Base-by-base conservation (phyloP, 2,113 vertebrate species). In the Blennius ocellaris region DNA sequence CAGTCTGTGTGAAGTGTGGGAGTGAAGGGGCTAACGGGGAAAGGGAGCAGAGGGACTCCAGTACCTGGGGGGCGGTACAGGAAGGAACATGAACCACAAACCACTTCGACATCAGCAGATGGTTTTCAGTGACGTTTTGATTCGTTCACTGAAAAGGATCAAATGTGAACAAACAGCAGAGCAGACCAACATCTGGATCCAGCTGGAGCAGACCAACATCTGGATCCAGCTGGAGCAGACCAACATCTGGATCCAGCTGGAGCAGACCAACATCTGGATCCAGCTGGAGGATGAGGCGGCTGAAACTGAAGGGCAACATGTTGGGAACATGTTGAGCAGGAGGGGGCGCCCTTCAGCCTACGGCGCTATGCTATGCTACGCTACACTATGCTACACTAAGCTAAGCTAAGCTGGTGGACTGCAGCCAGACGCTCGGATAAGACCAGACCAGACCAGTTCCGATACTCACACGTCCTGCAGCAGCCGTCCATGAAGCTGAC, bases 401-500 rank as follows among this genome's bases (percentile, higher is more conserved):
- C n/a, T n/a, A n/a, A n/a, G n/a, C n/a, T n/a, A n/a, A n/a, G n/a
- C n/a, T n/a, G n/a, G n/a, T n/a, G 2, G 8, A 73, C 63, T 62
- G 76, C 73, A n/a, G 76, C 73, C 41, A 30, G 21, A 53, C 49
- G 9, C 61, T 73, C 70, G 39, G 7, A 43, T 60, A n/a, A n/a
- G n/a, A n/a, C n/a, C n/a, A n/a, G n/a, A n/a, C n/a, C n/a, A n/a
- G n/a, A n/a, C n/a, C n/a, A n/a, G n/a, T n/a, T n/a, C 73, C 67
- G 65, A 66, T 91, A 98, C 98, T 98, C 93, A 99, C 98, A 99
- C 44, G 95, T 97, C 93, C 92, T 96, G 81, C 98, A 99, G 95
- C 98, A 99, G 86, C 97, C 97, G 77, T 97, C 97, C 93, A 99
- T 92, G 89, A 97, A 99, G 45, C 94, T 97, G 36, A 98, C 93